Evolutionary conservation across 1,140 invertebrate genomes (phyloP).

Genomic region (Heterodera schachtii): DNA sequence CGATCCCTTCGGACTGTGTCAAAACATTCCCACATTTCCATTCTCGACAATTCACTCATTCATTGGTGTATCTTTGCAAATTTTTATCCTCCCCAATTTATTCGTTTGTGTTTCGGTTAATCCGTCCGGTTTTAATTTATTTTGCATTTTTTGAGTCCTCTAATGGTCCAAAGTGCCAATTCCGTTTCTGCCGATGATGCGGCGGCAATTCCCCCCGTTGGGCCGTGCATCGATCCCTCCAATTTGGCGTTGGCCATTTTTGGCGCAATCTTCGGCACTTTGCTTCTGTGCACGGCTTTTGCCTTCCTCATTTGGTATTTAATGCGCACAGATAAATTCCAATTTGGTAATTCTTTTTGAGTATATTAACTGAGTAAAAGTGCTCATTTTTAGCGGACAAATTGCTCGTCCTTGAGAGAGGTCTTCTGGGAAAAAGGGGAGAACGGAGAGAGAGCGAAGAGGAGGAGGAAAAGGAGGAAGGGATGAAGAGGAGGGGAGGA

Average conservation of each 20-base stretch:
- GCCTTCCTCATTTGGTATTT: slow-evolving; percentile 22
- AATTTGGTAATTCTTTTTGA: neutral
- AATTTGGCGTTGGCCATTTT: slow-evolving; percentile 16
- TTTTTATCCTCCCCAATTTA: neutral
- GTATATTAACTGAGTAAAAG: no score
- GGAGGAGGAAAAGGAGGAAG: neutral
- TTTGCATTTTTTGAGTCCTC: neutral
- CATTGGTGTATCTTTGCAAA: neutral
- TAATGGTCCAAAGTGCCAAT: neutral
- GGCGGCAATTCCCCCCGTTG: neutral
- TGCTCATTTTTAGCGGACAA: slow-evolving; percentile 28
- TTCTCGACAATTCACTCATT: neutral
- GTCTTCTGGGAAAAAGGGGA: neutral
- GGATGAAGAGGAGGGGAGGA: slow-evolving; percentile 1
- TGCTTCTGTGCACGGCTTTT: slow-evolving; percentile 27
- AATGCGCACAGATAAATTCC: slow-evolving; percentile 9
- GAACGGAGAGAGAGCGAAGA: neutral
- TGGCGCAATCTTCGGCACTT: slow-evolving; percentile 29
- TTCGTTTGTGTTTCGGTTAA: neutral
- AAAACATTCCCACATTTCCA: neutral
- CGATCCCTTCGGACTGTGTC: neutral
- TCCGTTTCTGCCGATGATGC: neutral
- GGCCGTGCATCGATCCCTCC: slow-evolving; percentile 2
- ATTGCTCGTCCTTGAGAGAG: slow-evolving; percentile 16
- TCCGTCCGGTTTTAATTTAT: neutral